These are phyloP conservation scores for Phthorimaea operculella DNA, from an alignment of 1,140 invertebrate genomes.

Conservation along the genomic window DNA sequence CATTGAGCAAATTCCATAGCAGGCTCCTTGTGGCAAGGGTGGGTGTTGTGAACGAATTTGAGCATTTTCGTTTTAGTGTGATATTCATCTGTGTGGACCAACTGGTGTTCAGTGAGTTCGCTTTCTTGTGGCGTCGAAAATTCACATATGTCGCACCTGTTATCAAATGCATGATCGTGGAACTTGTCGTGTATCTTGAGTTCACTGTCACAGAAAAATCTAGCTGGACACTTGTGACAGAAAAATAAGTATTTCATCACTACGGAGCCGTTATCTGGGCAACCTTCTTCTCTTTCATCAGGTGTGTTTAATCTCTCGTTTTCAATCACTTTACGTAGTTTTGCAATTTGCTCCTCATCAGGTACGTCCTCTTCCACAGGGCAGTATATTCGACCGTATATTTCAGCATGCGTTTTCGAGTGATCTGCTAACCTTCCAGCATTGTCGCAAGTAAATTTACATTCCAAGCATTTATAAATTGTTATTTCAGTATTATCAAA, in stretches of 20 bases:
- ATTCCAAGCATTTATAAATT: conserved; percentile 75
- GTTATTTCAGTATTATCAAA: conserved; percentile 63
- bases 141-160: conserved; percentile 81
- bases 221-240: conserved; percentile 79
- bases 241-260: conserved; percentile 67
- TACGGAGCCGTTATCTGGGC: conserved; percentile 25
- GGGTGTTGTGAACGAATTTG: conserved; percentile 73
- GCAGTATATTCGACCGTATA: conserved; percentile 76
- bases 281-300: conserved; percentile 28
- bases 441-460: conserved; percentile 84
- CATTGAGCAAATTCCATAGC: conserved; percentile 68
- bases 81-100: conserved; percentile 85
- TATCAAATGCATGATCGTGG: conserved; percentile 72
- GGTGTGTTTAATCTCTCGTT: conserved; percentile 33
- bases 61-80: conserved; percentile 80
- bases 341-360: conserved; percentile 76
- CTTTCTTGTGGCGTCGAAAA: conserved; percentile 78
- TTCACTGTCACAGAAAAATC: conserved; percentile 73
- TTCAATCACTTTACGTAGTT: conserved; percentile 66
- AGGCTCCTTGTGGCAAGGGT: conserved; percentile 72
- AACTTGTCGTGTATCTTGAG: conserved; percentile 75
- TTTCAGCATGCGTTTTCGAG: conserved; percentile 80
- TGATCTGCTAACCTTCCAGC: conserved; percentile 81
- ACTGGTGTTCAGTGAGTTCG: conserved; percentile 77
- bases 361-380: conserved; percentile 72